These are phyloP conservation scores for Dendropsophus ebraccatus DNA, from an alignment of 2,113 vertebrate genomes.

Conservation along the genomic window DNA sequence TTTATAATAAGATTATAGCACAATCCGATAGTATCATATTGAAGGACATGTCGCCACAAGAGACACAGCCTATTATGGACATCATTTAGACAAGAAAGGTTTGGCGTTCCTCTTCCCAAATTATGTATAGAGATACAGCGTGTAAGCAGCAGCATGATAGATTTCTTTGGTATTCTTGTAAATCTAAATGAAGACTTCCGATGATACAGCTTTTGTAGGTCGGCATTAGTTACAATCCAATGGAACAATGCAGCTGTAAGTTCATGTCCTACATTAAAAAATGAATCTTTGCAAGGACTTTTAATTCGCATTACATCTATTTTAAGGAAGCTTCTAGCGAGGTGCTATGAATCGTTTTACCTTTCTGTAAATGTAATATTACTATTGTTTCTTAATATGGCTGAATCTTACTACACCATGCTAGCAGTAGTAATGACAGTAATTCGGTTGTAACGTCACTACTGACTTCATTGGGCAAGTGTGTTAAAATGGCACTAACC, in stretches of 20 bases:
- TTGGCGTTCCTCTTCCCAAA: conserved; percentile 55
- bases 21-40: conserved; percentile 2
- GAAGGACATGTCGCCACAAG: neutral
- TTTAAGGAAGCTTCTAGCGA: neutral
- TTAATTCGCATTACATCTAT: neutral
- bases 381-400: neutral
- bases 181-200: conserved; percentile 40
- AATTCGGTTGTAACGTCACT: too few relatives aligned
- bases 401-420: neutral
- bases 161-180: conserved; percentile 64
- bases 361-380: neutral
- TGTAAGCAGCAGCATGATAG: conserved; percentile 58
- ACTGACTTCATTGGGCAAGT: too few relatives aligned
- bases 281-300: conserved; percentile 60
- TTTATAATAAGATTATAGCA: neutral
- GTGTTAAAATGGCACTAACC: too few relatives aligned
- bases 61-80: neutral
- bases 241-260: conserved; percentile 41
- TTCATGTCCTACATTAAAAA: conserved; percentile 57
- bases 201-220: conserved; percentile 58
- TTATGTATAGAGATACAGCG: conserved; percentile 62
- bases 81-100: conserved; percentile 53
- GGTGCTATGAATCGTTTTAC: conserved; percentile 1
- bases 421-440: neutral
- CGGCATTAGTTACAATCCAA: conserved; percentile 65